A percentile compares a stretch with the other conserved stretches of the same genome.
Conservation (phyloP, 2,113 vertebrate species). For the Stegostoma tigrinum region DNA sequence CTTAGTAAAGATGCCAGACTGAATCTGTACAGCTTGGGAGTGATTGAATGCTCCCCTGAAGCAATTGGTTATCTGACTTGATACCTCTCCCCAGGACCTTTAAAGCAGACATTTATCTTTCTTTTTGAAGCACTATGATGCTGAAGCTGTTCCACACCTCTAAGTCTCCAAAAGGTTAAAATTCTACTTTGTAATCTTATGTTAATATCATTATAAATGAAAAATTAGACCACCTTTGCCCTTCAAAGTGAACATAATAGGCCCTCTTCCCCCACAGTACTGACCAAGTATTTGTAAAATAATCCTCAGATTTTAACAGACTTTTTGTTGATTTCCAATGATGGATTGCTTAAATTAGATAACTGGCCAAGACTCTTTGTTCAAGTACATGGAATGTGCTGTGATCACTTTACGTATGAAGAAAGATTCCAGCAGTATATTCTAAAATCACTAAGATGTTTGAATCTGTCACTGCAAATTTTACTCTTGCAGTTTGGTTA, state of each 20-base stretch:
- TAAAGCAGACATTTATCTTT: not conserved
- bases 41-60: not conserved
- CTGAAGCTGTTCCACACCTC: not conserved
- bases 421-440: no score
- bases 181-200: not conserved
- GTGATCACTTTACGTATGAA: not conserved
- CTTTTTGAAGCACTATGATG: not conserved
- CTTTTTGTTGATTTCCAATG: no score
- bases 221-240: not conserved
- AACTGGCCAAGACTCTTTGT: no score
- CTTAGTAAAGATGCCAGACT: not conserved
- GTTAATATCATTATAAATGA: not conserved
- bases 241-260: not conserved
- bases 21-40: not conserved
- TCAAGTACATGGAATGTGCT: not conserved
- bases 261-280: not conserved
- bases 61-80: not conserved
- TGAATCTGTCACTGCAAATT: no score
- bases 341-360: no score
- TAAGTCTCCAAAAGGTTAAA: not conserved
- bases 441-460: no score
- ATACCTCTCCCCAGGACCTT: not conserved
- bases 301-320: not conserved
- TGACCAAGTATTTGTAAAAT: not conserved
- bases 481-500: not conserved